Conservation (phyloP, 2,888 invertebrate genomes). For the Synergus japonicus region DNA sequence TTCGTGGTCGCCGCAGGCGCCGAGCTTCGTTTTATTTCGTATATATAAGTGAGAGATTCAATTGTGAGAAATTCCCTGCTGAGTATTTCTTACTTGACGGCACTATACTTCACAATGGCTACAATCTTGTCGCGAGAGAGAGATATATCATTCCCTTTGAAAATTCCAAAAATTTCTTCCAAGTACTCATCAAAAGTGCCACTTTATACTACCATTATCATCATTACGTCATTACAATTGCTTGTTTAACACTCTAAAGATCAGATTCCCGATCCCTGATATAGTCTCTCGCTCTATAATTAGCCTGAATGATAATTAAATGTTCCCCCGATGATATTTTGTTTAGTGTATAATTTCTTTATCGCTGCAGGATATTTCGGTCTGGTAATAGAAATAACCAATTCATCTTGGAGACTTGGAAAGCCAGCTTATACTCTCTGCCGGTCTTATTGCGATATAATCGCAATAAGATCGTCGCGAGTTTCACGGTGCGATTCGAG, state of each 20-base stretch:
- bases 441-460: constrained; percentile 17
- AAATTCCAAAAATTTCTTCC: constrained; percentile 3
- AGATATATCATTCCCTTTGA: constrained; percentile 18
- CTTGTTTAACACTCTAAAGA: background rate
- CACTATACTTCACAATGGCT: constrained; percentile 1
- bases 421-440: background rate
- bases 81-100: constrained; percentile 27
- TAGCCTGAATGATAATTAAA: constrained; percentile 2
- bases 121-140: constrained; percentile 12
- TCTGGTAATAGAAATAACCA: background rate
- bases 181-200: background rate
- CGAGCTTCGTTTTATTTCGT: constrained; percentile 53
- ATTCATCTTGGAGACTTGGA: background rate
- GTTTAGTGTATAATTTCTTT: constrained; percentile 9
- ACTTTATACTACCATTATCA: background rate
- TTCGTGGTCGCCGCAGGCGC: constrained; percentile 50
- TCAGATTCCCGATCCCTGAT: background rate
- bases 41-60: constrained; percentile 54
- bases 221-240: background rate
- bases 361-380: constrained; percentile 23
- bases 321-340: constrained; percentile 17
- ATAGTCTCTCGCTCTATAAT: background rate
- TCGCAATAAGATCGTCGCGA: constrained; percentile 33
- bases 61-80: constrained; percentile 57
- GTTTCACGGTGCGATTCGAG: constrained; percentile 38